Base-by-base conservation (phyloP, 2,797 vertebrate species). In the Poeciliopsis paucimaculata region DNA sequence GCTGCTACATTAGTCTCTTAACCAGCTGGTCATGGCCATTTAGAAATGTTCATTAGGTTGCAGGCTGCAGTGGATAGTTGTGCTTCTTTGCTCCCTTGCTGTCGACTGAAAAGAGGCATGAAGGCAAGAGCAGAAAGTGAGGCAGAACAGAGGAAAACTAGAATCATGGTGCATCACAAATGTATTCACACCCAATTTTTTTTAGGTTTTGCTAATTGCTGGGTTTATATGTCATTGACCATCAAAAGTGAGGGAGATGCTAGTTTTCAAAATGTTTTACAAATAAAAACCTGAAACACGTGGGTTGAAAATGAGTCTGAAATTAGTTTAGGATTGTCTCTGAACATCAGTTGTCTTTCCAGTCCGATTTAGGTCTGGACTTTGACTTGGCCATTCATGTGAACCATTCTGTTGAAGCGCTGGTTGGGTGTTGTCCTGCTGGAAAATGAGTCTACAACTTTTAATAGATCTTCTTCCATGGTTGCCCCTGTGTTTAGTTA, bases 21-120 rank as follows among this genome's bases (percentile, higher is more conserved):
- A 95, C 94, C 94, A 94, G 94, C 92, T 96, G 95, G 93, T 95
- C 95, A 94, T 95, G 94, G 94, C 91, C 91, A 95, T 95, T 95
- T 95, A 95, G 94, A 95, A 95, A 95, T 95, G 94, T 95, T 96
- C 93, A 96, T 95, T 95, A 96, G 93, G 89, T 93, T 83, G 86
- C 77, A 36, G 91, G 91, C 88, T 90, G 86, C 89, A 94, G 90
- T 92, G 88, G 91, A 92, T 91, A 91, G 94, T 92, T 95, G 93
- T 90, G 90, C 94, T 93, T 93, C 87, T 94, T 93, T 89, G 91
- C 91, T 94, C 90, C 82, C 86, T 75, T 76, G 73, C 84, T 87
- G 88, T 92, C 90, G 90, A 92, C 88, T 92, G 86, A 82, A 75
- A 84, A 79, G 60, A 85, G 86, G 82, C 77, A 73, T 79, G 74